Conservation (phyloP, 2,888 invertebrate species). For the Caenorhabditis sp. region DNA sequence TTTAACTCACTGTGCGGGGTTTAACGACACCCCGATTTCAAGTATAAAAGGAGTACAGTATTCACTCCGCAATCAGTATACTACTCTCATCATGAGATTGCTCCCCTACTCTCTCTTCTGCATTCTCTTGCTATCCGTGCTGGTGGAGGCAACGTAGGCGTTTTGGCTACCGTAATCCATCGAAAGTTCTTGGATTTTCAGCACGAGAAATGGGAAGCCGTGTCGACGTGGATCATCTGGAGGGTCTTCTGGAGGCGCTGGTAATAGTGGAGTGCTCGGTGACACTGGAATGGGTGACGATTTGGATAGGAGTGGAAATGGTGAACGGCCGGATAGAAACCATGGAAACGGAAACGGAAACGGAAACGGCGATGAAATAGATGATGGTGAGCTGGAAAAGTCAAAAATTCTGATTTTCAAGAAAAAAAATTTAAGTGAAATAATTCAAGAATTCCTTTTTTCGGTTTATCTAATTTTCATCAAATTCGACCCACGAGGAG, state of each 20-base stretch:
- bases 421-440: no score
- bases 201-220: conserved; percentile 3
- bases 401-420: no score
- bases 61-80: not conserved
- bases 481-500: no score
- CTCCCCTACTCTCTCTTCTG: not conserved
- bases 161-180: not conserved
- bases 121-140: conserved; percentile 1
- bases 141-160: conserved; percentile 22
- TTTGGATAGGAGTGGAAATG: conserved; percentile 1
- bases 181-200: not conserved
- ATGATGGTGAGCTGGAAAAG: not conserved
- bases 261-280: not conserved
- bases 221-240: conserved; percentile 8
- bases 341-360: no score
- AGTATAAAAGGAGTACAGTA: not conserved
- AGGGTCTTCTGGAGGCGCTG: not conserved
- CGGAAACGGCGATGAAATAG: not conserved
- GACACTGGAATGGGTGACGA: conserved; percentile 8
- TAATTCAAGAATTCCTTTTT: no score
- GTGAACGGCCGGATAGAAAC: not conserved
- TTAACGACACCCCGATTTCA: not conserved
- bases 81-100: conserved; percentile 6
- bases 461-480: no score
- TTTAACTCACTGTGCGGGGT: not conserved